A percentile compares a stretch with the other conserved stretches of the same genome.
Evolutionary conservation across 2,888 invertebrate species (phyloP).

Genomic region (Protonemura montana): DNA sequence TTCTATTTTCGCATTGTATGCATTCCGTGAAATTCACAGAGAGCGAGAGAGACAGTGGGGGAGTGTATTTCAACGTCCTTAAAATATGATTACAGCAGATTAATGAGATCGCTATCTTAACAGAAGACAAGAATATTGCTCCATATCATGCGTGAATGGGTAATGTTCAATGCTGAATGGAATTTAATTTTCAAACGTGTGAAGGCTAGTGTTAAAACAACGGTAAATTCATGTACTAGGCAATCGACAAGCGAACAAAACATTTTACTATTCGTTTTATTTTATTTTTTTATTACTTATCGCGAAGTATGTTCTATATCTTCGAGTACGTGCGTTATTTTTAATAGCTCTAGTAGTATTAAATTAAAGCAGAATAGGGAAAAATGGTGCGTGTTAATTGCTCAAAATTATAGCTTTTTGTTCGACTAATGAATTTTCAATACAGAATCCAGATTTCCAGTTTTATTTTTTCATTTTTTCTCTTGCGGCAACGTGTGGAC

Average conservation of each 20-base stretch:
- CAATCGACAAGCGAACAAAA: neutral
- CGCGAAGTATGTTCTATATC: neutral
- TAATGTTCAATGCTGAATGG: conserved; percentile 16
- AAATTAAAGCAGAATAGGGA: neutral
- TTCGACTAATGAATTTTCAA: neutral
- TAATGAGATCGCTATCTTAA: neutral
- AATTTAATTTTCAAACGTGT: neutral
- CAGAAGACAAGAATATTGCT: neutral
- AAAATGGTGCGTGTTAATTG: neutral
- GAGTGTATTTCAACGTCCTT: neutral
- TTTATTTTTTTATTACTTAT: neutral
- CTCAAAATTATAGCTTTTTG: neutral
- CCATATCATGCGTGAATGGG: neutral
- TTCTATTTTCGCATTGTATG: neutral
- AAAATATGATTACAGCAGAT: neutral
- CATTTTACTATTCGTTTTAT: neutral
- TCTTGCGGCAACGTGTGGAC: neutral
- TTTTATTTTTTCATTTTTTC: neutral
- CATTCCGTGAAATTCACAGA: neutral
- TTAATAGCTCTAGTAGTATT: neutral
- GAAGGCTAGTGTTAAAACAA: neutral
- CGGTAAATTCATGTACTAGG: neutral
- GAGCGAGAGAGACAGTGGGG: neutral
- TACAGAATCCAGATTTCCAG: neutral
- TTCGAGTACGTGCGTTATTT: neutral